Evolutionary conservation across 2,113 vertebrate species (phyloP), one percentile per base, ranked within the genome.

Genomic region (Pelodiscus sinensis): DNA sequence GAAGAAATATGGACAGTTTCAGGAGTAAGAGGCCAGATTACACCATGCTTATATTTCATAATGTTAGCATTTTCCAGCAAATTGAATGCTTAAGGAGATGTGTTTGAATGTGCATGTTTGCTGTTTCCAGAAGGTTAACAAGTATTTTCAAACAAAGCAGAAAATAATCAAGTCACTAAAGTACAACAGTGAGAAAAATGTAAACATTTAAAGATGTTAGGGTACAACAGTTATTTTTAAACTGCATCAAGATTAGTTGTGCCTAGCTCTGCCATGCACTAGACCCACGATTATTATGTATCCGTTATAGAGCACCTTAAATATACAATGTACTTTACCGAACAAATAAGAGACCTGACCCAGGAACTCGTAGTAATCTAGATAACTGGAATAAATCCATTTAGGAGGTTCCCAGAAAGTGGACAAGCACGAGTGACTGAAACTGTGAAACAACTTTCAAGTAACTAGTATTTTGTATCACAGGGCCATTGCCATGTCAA

Each of bases 181-280:
- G 21, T 11, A 81, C 51, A 80, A 44, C 21, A 68, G 3, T 38
- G 54, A 44, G 35, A 56, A 3, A 79, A 55, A n/a, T 35, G 27
- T 29, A 2, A 6, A 71, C 0, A 1, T n/a, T 84, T 84, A 79
- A 31, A 29, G 58, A 88, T 29, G 0, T 25, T 29, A 54, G 52
- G 52, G 52, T 54, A 38, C 56, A 52, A 71, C 9, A 89, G 73
- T 44, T 56, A 68, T 4, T 79, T 27, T n/a, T 68, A 22, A 19
- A 1, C 16, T n/a, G 62, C 1, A 0, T 2, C 50, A 38, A 22
- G 50, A 24, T 50, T 57, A 85, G 44, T 18, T 10, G 1, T 19
- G 62, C 82, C n/a, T 44, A 57, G n/a, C 29, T 5, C 3, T 38
- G 6, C 22, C 15, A 2, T 19, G 2, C 15, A 2, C 65, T 71